Base-by-base conservation (phyloP, 2,888 invertebrate species). In the Epistrophella euchroma region DNA sequence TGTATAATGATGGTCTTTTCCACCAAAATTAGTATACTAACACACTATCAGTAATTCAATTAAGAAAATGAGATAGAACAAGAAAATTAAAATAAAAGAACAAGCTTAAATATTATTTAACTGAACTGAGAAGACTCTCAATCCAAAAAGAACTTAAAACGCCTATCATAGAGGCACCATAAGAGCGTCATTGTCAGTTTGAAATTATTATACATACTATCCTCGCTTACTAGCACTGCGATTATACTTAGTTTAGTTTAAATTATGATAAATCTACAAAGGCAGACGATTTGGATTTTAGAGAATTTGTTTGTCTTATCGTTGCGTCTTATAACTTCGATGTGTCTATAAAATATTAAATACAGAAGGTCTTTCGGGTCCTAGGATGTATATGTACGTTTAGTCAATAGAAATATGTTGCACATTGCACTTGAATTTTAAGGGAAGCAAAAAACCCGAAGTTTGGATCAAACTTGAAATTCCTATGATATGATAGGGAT, bases 251-350 rank as follows among this genome's bases (percentile, higher is more conserved):
- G 60, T 50, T 52, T 52, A 60, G 50, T 32, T 60, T 77, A 68
- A 76, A 76, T 19, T 28, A 60, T 77, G 76, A 77, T 58, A 60
- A 70, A 75, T 75, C 55, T 43, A 55, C 64, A 66, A 43, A 43
- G 32, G n/a, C 55, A 25, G 55, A 55, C 43, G 37, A 45, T 66
- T 4, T 45, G 32, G 37, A 45, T 66, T 4, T 45, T 45, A 64
- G 17, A 32, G n/a, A 37, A 25, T 28, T 11, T 62, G 4, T 62
- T 43, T 62, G 43, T 25, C 43, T 62, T 64, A 45, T 64, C 17
- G 5, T 28, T 45, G 43, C 7, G 13, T 64, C 28, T 64, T 22
- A 60, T 60, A 60, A 7, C 2, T 40, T 19, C 6, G 17, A 60
- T 43, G n/a, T 37, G 37, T 6, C 37, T 37, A 19, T 22, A 40